Base-by-base conservation (phyloP, 2,888 invertebrate genomes). In the Oscheius sp. region DNA sequence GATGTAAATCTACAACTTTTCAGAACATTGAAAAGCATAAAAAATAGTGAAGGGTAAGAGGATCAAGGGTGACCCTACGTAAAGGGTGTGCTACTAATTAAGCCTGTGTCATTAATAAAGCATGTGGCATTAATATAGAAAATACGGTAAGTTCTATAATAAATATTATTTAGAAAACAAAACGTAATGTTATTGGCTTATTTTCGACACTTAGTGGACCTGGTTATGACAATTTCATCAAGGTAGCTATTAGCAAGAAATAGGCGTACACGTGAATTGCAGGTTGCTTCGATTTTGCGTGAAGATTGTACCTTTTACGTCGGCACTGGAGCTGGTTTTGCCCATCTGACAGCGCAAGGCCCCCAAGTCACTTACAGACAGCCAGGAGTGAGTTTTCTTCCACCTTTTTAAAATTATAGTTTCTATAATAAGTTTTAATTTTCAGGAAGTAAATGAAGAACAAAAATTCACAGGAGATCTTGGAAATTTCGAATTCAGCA, bases 261-360 rank as follows among this genome's bases (percentile, higher is more conserved):
- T 33, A 10, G 17, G n/a, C 34, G n/a, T 20, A 2, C 17, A 4
- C n/a, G 46, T 46, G 45, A 46, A 6, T 48, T 69, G 1, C 70
- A 82, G 73, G 61, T 74, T 3, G 80, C 96, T 0, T 92, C 92
- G 5, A 92, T 92, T 85, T 90, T 96, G 8, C 93, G 96, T 86
- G 95, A 98, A 86, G 97, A 98, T 86, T 99, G 98, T 86, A 91
- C 92, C 74, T 98, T 98, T 87, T 92, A 93, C 88, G 93, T 92
- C 83, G 95, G 94, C 0, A 92, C 95, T 88, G 96, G 95, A 39
- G 66, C 57, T 61, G 72, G 45, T 66, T 71, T 42, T 53, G 31
- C 55, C 53, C 53, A 66, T 69, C 58, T 58, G 64, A 58, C 53
- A 23, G 37, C 37, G 27, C 52, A 65, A 29, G 69, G 69, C n/a